These are phyloP conservation scores for Pocillopora verrucosa DNA, from an alignment of 64 coral and sea anemone species.

Conservation along the genomic window DNA sequence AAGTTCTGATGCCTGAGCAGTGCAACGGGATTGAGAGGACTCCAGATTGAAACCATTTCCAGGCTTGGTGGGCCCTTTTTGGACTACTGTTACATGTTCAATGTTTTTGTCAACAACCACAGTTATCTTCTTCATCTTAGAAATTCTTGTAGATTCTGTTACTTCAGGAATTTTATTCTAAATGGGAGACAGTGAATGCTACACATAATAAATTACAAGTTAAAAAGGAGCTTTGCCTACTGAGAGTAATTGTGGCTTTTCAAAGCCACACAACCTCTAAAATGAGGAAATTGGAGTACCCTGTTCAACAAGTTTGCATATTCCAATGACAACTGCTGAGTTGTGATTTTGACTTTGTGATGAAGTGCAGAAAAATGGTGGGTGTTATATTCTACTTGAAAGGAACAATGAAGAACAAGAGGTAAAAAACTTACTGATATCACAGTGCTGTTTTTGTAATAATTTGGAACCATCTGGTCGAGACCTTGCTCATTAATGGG, in stretches of 20 bases:
- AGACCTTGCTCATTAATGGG: background rate
- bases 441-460: background rate
- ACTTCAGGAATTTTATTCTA: background rate
- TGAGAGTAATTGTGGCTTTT: too few relatives aligned
- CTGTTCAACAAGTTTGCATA: too few relatives aligned
- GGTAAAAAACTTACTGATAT: slow-evolving; percentile 1
- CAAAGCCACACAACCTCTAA: too few relatives aligned
- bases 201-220: too few relatives aligned
- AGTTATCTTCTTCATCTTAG: background rate
- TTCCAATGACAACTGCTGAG: too few relatives aligned
- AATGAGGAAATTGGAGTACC: too few relatives aligned
- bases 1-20: background rate
- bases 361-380: too few relatives aligned
- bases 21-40: background rate
- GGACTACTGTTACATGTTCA: background rate
- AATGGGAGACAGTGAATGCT: too few relatives aligned
- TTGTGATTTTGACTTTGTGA: too few relatives aligned
- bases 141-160: background rate
- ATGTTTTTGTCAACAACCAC: background rate
- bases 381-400: background rate
- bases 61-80: background rate
- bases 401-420: too few relatives aligned
- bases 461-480: slow-evolving; percentile 38
- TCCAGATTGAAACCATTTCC: background rate
- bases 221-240: too few relatives aligned